Base-by-base conservation (phyloP, 2,888 invertebrate genomes). In the Choreutis nemorana region DNA sequence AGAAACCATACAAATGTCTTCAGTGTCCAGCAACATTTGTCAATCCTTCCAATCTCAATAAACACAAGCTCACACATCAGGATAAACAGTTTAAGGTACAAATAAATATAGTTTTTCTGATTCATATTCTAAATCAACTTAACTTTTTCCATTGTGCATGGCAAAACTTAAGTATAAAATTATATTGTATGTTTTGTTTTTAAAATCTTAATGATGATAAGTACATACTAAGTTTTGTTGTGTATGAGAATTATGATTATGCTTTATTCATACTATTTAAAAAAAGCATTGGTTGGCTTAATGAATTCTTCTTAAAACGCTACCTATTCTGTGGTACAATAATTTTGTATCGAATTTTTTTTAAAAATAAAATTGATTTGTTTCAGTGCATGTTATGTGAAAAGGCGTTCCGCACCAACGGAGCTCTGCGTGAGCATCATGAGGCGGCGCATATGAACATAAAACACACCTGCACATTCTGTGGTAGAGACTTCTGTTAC, bases 31-130 rank as follows among this genome's bases (percentile, higher is more conserved):
- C 82, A 11, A 81, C 81, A 11, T 87, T 86, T 48, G 83, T 83
- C 40, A 84, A 85, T 47, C 81, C 83, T 3, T 85, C 85, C 9
- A 86, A 86, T 52, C 65, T 86, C 32, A 86, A 85, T 47, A 86
- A 86, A 50, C 87, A 87, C 47, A 71, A 82, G 39, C 67, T 81
- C 1, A 82, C 82, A 0, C 86, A 87, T 22, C 72, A 72, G 44
- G 77, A 67, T 39, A 78, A 78, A 39, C 77, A 71, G 43, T 75
- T 68, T 28, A 75, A 73, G 64, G 77, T 77, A 37, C n/a, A n/a
- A n/a, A n/a, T n/a, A n/a, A n/a, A 35, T 35, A 32, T 23, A 8
- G 10, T n/a, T 3, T 12, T 9, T 11, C 1, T 13, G 21, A n/a
- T n/a, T n/a, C n/a, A n/a, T n/a, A n/a, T n/a, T n/a, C n/a, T n/a